Percentiles rank a stretch among this genome's conserved stretches.
phyloP scores from a whole-genome alignment of 2,888 invertebrate genomes.

The Amblyteles armatorius region DNA sequence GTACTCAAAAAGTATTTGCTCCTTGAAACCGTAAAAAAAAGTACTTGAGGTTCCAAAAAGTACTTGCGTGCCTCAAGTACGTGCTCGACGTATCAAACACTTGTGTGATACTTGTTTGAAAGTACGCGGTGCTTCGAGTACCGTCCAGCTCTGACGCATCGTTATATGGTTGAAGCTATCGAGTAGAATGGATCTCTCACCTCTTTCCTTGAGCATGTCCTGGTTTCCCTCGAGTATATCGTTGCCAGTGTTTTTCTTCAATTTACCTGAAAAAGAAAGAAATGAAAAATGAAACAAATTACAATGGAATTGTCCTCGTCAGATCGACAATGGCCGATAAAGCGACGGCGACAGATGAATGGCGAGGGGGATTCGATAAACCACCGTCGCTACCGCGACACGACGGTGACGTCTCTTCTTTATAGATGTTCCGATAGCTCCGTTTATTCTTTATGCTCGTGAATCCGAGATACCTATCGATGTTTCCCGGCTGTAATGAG shows the following conservation, averaged over 20 bases:
- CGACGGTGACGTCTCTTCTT: background rate
- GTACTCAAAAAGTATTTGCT: no score
- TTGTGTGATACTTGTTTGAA: no score
- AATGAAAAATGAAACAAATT: background rate
- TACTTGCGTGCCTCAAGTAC: no score
- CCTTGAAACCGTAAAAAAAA: no score
- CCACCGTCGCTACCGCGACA: background rate
- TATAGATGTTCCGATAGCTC: slow-evolving; percentile 25
- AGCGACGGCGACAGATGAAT: background rate
- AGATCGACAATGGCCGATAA: slow-evolving; percentile 19
- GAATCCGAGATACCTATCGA: background rate
- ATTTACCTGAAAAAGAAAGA: slow-evolving; percentile 79
- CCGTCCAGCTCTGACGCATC: background rate
- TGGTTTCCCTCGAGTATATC: slow-evolving; percentile 82
- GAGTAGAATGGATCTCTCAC: slow-evolving; percentile 68
- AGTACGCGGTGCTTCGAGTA: no score
- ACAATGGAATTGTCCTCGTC: slow-evolving; percentile 24
- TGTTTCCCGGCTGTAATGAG: background rate
- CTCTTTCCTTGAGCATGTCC: slow-evolving; percentile 82
- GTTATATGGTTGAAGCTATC: background rate
- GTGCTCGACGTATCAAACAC: no score
- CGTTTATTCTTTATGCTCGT: background rate
- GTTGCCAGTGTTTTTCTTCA: slow-evolving; percentile 80
- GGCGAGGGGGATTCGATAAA: slow-evolving; percentile 32
- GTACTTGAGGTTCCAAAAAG: no score